Conservation (phyloP, 1,140 invertebrate species). For the Drosophila watanabei region DNA sequence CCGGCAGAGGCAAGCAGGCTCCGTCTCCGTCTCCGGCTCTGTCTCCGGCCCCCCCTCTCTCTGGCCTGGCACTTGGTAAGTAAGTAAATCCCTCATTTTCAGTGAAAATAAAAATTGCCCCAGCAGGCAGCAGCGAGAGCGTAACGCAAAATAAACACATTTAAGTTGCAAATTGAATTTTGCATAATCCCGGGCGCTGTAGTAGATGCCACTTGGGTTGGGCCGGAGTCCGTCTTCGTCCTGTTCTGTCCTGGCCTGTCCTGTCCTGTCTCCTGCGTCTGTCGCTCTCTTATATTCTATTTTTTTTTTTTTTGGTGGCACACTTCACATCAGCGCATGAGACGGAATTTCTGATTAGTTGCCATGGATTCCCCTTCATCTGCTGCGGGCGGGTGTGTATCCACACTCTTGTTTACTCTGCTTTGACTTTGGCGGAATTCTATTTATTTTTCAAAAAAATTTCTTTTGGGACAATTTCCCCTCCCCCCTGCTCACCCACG, state of each 20-base stretch:
- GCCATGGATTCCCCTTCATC: conserved; percentile 62
- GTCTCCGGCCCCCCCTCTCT: not conserved
- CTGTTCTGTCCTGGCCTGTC: conserved; percentile 27
- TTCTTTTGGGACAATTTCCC: conserved; percentile 65
- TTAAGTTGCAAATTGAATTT: conserved; percentile 85
- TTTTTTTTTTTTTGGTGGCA: conserved; percentile 39
- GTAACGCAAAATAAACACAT: conserved; percentile 85
- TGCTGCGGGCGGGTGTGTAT: not conserved
- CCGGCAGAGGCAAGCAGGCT: conserved; percentile 13
- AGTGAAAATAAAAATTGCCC: conserved; percentile 84
- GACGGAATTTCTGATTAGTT: conserved; percentile 84
- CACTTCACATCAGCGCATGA: conserved; percentile 70
- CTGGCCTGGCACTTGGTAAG: conserved; percentile 35
- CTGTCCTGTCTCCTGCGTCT: conserved; percentile 33
- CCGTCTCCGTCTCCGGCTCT: not conserved
- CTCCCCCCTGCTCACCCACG: conserved; percentile 26
- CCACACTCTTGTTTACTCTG: conserved; percentile 62
- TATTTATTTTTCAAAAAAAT: conserved; percentile 80
- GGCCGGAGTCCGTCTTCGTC: conserved; percentile 42
- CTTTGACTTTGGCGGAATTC: conserved; percentile 82
- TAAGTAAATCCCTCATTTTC: conserved; percentile 81
- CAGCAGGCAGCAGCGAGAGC: conserved; percentile 48
- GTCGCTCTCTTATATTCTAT: conserved; percentile 32
- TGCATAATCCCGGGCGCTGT: conserved; percentile 77
- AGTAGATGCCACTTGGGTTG: conserved; percentile 50